Evolutionary conservation across 1,140 invertebrate genomes (phyloP), one percentile per base, ranked within the genome.

Genomic region (Aphidius gifuensis): DNA sequence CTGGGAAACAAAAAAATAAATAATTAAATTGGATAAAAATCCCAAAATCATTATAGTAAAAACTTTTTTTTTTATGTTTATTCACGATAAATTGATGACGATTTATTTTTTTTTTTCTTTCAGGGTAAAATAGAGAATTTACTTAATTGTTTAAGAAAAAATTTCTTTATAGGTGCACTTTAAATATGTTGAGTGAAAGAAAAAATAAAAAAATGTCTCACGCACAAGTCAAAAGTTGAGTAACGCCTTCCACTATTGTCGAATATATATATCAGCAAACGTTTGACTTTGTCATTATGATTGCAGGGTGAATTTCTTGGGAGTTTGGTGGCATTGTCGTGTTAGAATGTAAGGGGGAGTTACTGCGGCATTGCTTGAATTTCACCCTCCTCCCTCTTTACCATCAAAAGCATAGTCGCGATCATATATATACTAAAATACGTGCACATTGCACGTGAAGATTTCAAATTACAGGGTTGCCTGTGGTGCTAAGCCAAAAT

Each of bases 271-370:
- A 8, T 44, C 71, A 80, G 79, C 75, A 77, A 80, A 77, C 74
- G 74, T 73, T 79, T 79, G 75, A 78, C 77, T 77, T 62, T 62
- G 58, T 62, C 40, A 16, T 51, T 58, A 65, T 80, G 79, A 81
- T 80, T 81, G 79, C 73, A 79, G 79, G 79, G 79, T 80, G 74
- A 80, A 78, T 81, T 74, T 81, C 79, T 75, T 72, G 69, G 68
- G 65, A 79, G 79, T 79, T 80, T 80, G 74, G 69, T 55, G 59
- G 72, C 53, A 79, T 80, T 80, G 78, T 81, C 38, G 60, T 71
- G 71, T 65, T 53, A 63, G 59, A 76, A 80, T 76, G 68, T 68
- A 9, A 69, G 64, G 69, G 76, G 78, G 77, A 77, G 78, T 75
- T 67, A 70, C 74, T 78, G 79, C 73, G 78, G 79, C 76, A 46